phyloP scores from a whole-genome alignment of 2,888 invertebrate species.

The Campoletis raptor region DNA sequence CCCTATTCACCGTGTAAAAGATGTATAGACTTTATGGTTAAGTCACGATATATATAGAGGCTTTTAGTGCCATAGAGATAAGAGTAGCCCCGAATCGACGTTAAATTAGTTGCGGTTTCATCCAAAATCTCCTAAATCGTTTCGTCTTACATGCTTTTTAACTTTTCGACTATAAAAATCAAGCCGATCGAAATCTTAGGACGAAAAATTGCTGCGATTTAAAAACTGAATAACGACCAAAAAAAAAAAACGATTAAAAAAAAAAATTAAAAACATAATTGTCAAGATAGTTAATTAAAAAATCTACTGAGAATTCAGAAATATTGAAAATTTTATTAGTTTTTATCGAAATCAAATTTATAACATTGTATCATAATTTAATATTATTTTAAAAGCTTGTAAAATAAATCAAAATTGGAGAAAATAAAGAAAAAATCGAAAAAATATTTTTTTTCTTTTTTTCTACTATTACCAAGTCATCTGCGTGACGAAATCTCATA shows the following conservation, averaged over 20 bases:
- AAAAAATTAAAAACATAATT: background rate
- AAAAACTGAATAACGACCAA: too few species aligned
- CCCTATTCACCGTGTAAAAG: constrained; percentile 53
- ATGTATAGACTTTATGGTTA: constrained; percentile 54
- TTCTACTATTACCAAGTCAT: constrained; percentile 63
- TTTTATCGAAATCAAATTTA: background rate
- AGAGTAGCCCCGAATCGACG: constrained; percentile 44
- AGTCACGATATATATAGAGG: constrained; percentile 55
- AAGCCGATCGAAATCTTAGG: background rate
- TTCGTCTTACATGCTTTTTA: constrained; percentile 13
- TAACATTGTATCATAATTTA: background rate
- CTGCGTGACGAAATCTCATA: constrained; percentile 78
- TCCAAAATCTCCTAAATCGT: constrained; percentile 58
- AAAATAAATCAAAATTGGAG: background rate
- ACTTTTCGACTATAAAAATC: constrained; percentile 10
- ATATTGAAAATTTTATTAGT: background rate
- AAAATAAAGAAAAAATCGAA: background rate
- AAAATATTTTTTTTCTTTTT: constrained; percentile 6
- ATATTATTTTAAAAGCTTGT: background rate
- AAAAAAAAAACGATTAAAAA: background rate
- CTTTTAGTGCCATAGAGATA: constrained; percentile 37
- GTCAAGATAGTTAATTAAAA: background rate
- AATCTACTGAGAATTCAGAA: background rate
- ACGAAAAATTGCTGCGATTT: background rate
- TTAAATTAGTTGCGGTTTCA: constrained; percentile 61